Conservation (phyloP, 1,140 invertebrate genomes). For the Pogonomyrmex barbatus region DNA sequence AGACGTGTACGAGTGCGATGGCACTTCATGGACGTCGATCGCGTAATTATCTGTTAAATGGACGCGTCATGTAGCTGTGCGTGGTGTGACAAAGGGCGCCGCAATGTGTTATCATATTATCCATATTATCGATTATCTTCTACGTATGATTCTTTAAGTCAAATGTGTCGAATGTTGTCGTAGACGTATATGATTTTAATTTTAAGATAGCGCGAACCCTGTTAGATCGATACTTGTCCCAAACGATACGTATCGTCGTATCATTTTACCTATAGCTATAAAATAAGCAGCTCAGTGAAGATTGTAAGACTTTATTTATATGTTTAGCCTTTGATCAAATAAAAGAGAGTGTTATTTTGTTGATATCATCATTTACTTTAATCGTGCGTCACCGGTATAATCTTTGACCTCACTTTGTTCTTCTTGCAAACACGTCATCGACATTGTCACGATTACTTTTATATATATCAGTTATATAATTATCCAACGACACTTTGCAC, state of each 20-base stretch:
- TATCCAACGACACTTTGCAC: neutral
- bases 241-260: constrained; percentile 23
- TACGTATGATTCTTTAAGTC: constrained; percentile 46
- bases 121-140: constrained; percentile 30
- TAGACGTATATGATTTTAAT: constrained; percentile 54
- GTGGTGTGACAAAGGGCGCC: constrained; percentile 19
- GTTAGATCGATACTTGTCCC: constrained; percentile 33
- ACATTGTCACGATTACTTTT: constrained; percentile 34
- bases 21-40: constrained; percentile 11
- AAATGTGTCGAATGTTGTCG: constrained; percentile 64
- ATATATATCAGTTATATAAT: neutral
- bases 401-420: constrained; percentile 8
- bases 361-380: constrained; percentile 59
- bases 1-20: neutral
- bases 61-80: constrained; percentile 13
- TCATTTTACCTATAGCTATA: constrained; percentile 2
- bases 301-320: constrained; percentile 72
- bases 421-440: constrained; percentile 24
- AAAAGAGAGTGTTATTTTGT: constrained; percentile 63
- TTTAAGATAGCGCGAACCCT: constrained; percentile 41
- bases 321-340: constrained; percentile 71
- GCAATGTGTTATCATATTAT: constrained; percentile 19
- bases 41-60: constrained; percentile 23
- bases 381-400: constrained; percentile 19
- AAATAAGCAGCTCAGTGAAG: constrained; percentile 45